Base-by-base conservation (phyloP, 2,113 vertebrate genomes). In the Saguinus imperator region DNA sequence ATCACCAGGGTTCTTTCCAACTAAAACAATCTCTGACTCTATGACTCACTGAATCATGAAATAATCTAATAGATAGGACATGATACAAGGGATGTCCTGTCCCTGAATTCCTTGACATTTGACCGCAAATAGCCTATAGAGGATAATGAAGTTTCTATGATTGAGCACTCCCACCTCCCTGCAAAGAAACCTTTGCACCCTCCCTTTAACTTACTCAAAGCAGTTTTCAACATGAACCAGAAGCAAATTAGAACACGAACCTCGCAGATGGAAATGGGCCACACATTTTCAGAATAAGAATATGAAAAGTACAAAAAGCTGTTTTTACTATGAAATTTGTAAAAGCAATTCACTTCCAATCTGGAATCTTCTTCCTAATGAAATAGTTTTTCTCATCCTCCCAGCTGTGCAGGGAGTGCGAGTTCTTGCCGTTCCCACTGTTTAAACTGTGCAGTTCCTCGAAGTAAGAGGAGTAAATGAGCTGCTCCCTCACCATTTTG, bases 301-400 rank as follows among this genome's bases (percentile, higher is more conserved):
- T 72, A 89, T 23, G 29, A 35, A 87, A 97, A 95, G 91, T 48
- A 91, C 55, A 61, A 97, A 88, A 95, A 94, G 97, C 92, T 80
- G 94, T 93, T 96, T 94, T 95, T 89, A 94, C 94, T 93, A 96
- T 92, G 92, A 97, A 95, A 97, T 95, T 80, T 92, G 35, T 87
- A 57, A 93, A 96, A 94, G 87, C 68, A 61, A 75, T 80, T 91
- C 3, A 9, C 57, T 94, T 84, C 87, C 82, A 92, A 84, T 87
- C 96, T 96, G 96, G 87, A 92, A 61, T 75, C 50, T 79, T 93
- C 82, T 95, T 94, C 73, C 92, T 95, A 64, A 57, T 89, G 93
- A 94, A 88, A 77, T 95, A 89, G 89, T 94, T 90, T 91, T 91
- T 93, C 57, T 81, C 75, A 76, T 72, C 68, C 43, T 76, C 55